Evolutionary conservation across 2,113 vertebrate species (phyloP).

Genomic region (Podarcis cretensis): DNA sequence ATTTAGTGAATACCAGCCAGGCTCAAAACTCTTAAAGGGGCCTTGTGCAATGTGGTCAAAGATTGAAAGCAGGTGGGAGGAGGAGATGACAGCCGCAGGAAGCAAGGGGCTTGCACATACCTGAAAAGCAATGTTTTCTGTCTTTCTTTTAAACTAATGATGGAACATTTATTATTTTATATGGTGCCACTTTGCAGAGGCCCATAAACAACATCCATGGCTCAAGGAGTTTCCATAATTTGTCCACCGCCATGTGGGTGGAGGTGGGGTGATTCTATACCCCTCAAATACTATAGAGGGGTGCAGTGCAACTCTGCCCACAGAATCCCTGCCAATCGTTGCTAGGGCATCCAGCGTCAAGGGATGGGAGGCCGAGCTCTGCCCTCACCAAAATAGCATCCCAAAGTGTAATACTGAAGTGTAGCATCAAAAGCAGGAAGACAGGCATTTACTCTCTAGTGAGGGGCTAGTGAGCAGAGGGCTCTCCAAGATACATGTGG

Average conservation of each 20-base stretch:
- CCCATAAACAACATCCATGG: no score
- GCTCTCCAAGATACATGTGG: background rate
- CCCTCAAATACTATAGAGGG: background rate
- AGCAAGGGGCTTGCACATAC: background rate
- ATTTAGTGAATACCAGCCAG: background rate
- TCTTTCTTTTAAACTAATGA: background rate
- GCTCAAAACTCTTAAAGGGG: background rate
- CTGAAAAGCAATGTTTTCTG: background rate
- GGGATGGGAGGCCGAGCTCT: background rate
- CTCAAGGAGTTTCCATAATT: background rate
- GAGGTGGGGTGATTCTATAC: background rate
- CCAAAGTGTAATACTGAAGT: background rate
- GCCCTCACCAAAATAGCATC: background rate
- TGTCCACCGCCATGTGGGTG: background rate
- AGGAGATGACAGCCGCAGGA: no score
- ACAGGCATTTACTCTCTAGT: no score
- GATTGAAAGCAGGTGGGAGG: background rate
- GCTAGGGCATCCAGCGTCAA: rapidly evolving
- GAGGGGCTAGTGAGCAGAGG: no score
- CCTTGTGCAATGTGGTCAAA: background rate
- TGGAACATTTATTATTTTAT: background rate
- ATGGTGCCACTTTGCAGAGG: background rate
- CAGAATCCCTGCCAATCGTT: background rate
- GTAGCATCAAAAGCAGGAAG: background rate
- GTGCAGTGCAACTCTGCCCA: rapidly evolving